phyloP scores from a whole-genome alignment of 2,797 vertebrate species.

The Clarias fuscus region DNA sequence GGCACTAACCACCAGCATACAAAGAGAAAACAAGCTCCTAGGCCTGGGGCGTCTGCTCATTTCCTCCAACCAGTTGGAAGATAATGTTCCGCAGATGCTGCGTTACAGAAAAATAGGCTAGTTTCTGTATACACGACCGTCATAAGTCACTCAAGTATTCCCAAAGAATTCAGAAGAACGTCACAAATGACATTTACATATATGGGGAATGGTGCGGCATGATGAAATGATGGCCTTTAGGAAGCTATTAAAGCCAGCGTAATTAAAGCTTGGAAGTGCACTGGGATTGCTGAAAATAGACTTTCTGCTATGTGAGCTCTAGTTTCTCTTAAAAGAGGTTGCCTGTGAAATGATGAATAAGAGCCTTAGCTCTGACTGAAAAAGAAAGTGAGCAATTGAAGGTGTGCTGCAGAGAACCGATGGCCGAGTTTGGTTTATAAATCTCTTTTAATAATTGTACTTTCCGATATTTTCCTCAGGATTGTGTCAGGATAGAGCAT shows the following conservation, averaged over 20 bases:
- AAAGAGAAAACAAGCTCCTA: constrained; percentile 41
- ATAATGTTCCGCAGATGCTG: constrained; percentile 29
- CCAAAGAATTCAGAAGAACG: not conserved
- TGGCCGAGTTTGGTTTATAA: not conserved
- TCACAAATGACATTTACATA: not conserved
- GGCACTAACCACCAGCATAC: constrained; percentile 57
- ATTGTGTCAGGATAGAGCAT: not conserved
- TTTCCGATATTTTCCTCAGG: not conserved
- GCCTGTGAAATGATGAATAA: constrained; percentile 14
- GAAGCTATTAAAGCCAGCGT: constrained; percentile 2
- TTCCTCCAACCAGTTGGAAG: constrained; percentile 4
- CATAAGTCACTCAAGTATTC: not conserved
- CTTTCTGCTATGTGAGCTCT: constrained; percentile 12
- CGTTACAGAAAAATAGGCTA: not conserved
- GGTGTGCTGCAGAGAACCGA: not conserved
- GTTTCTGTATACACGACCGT: not conserved
- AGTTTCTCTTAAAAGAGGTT: constrained; percentile 19
- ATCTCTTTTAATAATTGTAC: not conserved
- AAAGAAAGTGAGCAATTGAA: not conserved
- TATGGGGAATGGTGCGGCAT: not conserved
- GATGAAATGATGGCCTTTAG: constrained; percentile 17
- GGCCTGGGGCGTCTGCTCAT: not conserved
- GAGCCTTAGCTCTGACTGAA: not conserved
- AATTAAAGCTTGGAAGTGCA: constrained; percentile 14
- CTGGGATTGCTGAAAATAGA: constrained; percentile 29